A percentile compares a stretch with the other conserved stretches of the same genome.
Conservation (phyloP, 2,888 invertebrate species). For the Pammene fasciana region DNA sequence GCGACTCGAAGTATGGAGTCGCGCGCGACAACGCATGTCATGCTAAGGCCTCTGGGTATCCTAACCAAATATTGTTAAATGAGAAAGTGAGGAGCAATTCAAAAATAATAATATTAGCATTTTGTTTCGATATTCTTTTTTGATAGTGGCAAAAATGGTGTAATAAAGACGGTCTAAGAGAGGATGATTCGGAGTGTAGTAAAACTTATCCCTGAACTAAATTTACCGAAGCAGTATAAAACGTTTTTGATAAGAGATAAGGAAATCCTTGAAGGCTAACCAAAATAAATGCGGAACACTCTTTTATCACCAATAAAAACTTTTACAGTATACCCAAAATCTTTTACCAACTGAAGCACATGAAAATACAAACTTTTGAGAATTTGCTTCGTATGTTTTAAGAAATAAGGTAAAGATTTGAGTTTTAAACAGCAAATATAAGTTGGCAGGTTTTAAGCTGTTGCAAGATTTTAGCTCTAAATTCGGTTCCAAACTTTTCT, state of each 20-base stretch:
- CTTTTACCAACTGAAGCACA: neutral
- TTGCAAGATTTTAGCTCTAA: constrained; percentile 16
- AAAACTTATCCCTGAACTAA: neutral
- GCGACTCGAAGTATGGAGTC: too few species aligned
- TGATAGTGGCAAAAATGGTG: neutral
- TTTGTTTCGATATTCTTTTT: too few species aligned
- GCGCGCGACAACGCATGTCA: too few species aligned
- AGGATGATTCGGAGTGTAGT: neutral
- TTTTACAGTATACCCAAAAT: constrained; percentile 30
- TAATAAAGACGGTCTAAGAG: neutral
- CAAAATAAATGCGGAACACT: constrained; percentile 20
- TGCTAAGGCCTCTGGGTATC: too few species aligned
- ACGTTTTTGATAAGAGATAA: constrained; percentile 17
- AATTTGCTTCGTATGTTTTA: neutral
- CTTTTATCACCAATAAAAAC: constrained; percentile 33
- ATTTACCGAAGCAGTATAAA: constrained; percentile 6
- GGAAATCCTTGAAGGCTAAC: constrained; percentile 9
- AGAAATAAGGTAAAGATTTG: neutral
- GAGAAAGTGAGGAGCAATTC: too few species aligned
- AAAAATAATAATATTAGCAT: too few species aligned
- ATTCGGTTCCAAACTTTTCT: neutral
- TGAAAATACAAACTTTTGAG: neutral
- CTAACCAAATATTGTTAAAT: too few species aligned
- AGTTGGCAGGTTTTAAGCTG: constrained; percentile 5
- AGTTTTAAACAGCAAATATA: neutral